Conservation (phyloP, 2,113 vertebrate genomes). For the Aix galericulata region DNA sequence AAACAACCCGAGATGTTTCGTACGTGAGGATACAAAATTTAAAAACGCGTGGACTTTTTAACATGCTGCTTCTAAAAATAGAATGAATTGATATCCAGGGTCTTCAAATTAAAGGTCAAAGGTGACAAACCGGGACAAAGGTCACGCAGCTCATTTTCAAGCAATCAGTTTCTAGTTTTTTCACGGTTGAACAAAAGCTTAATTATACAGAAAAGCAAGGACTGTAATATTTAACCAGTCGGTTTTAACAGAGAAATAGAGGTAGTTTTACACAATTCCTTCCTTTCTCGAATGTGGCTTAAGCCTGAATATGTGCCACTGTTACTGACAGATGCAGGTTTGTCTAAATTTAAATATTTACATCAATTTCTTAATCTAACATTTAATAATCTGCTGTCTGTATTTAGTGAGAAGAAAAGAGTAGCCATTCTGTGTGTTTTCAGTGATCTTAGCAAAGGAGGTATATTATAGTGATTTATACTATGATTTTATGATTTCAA, state of each 20-base stretch:
- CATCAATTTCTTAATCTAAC: not conserved
- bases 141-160: slow-evolving; percentile 81
- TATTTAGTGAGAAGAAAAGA: not conserved
- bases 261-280: not conserved
- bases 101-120: slow-evolving; percentile 84
- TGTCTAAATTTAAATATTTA: not conserved
- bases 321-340: not conserved
- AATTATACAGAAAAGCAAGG: slow-evolving; percentile 72
- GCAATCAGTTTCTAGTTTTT: slow-evolving; percentile 76
- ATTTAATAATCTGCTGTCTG: not conserved
- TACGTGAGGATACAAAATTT: not conserved
- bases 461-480: not conserved
- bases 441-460: not conserved
- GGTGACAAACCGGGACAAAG: slow-evolving; percentile 80
- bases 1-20: not conserved
- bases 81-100: slow-evolving; percentile 74
- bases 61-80: slow-evolving; percentile 78
- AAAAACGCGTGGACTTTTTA: slow-evolving; percentile 39
- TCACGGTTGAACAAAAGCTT: slow-evolving; percentile 79
- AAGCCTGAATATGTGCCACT: not conserved
- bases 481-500: not conserved
- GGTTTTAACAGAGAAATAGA: slow-evolving; percentile 18
- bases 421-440: not conserved
- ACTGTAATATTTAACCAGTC: slow-evolving; percentile 60
- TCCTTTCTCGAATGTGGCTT: slow-evolving; percentile 13